Conservation (phyloP, 2,888 invertebrate genomes). For the Nesidiocoris tenuis region DNA sequence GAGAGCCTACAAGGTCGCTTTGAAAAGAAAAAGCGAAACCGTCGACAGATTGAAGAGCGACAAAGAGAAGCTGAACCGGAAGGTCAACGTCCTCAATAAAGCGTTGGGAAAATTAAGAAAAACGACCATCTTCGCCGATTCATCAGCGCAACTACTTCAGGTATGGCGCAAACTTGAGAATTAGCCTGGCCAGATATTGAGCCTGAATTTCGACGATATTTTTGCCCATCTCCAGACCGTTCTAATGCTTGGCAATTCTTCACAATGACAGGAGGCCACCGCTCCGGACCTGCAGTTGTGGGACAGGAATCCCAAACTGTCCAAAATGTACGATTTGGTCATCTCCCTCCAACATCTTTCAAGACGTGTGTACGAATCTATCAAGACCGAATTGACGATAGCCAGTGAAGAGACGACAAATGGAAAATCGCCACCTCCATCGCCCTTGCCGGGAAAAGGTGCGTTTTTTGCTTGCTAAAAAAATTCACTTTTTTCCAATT, state of each 20-base stretch:
- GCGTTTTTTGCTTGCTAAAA: too few species aligned
- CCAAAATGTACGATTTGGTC: not conserved
- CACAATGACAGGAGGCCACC: not conserved
- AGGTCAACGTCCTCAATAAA: not conserved
- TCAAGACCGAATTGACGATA: not conserved
- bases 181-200: too few species aligned
- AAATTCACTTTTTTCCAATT: too few species aligned
- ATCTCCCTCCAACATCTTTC: not conserved
- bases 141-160: not conserved
- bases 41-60: not conserved
- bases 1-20: not conserved
- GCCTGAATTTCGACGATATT: too few species aligned
- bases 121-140: not conserved
- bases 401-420: too few species aligned
- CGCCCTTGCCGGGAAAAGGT: too few species aligned
- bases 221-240: too few species aligned
- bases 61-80: not conserved
- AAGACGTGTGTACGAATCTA: not conserved
- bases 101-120: not conserved
- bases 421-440: too few species aligned
- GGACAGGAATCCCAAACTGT: not conserved
- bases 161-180: too few species aligned
- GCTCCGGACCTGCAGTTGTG: not conserved
- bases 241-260: too few species aligned
- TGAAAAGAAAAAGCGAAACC: not conserved